phyloP scores from a whole-genome alignment of 2,113 vertebrate species.

The Ctenodactylus gundi region DNA sequence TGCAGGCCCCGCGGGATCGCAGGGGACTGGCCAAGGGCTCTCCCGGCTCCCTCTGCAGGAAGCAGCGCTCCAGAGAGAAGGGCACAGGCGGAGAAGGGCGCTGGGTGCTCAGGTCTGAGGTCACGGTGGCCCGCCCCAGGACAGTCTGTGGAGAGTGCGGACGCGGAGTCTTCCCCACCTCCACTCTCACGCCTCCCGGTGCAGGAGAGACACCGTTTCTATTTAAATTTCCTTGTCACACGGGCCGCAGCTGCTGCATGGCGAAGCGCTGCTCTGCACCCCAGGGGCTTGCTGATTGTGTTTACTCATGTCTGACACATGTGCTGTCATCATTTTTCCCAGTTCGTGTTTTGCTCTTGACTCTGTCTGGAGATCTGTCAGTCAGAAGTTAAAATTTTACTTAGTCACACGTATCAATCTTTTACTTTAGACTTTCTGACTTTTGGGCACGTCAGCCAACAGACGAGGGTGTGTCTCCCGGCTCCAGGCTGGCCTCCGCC shows the following conservation, averaged over 20 bases:
- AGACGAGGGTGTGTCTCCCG: too few relatives aligned
- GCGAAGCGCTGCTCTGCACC: too few relatives aligned
- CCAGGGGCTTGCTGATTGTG: background rate
- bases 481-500: too few relatives aligned
- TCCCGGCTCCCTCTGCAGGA: too few relatives aligned
- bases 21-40: too few relatives aligned
- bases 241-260: too few relatives aligned
- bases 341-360: background rate
- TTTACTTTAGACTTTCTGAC: conserved; percentile 11
- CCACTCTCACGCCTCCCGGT: background rate
- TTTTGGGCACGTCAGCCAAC: too few relatives aligned
- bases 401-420: conserved; percentile 1
- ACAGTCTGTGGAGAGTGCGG: too few relatives aligned
- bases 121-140: background rate
- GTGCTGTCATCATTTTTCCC: background rate
- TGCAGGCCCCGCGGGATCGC: background rate
- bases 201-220: background rate
- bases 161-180: background rate
- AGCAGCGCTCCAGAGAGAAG: background rate
- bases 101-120: background rate
- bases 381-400: conserved; percentile 5
- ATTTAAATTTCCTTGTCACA: background rate
- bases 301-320: background rate
- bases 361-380: background rate
- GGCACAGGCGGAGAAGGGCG: background rate